These are phyloP conservation scores for Sarcophaga carnaria DNA, from an alignment of 2,888 invertebrate genomes.

Conservation along the genomic window DNA sequence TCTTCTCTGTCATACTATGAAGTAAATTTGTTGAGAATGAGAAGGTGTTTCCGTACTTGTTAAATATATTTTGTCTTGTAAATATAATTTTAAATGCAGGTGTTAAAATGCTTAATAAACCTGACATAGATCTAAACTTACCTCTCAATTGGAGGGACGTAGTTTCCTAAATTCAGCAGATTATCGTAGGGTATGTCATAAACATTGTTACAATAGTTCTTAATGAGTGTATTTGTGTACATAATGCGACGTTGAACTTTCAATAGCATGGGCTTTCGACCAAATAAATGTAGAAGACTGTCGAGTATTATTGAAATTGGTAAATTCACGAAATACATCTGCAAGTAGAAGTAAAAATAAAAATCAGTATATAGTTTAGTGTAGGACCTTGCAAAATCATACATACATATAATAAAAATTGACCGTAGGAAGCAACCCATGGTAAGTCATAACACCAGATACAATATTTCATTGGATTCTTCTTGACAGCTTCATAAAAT, in stretches of 20 bases:
- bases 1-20: no score
- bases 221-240: background rate
- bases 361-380: background rate
- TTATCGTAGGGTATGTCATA: no score
- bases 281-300: background rate
- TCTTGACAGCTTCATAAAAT: background rate
- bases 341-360: background rate
- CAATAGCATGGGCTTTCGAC: background rate
- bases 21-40: no score
- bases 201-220: no score
- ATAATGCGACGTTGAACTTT: slow-evolving; percentile 18
- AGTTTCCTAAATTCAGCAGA: no score
- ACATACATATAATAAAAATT: slow-evolving; percentile 24
- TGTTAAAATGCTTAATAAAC: no score
- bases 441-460: slow-evolving; percentile 31
- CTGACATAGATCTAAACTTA: no score
- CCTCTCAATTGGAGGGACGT: no score
- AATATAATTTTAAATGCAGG: no score
- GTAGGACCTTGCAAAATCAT: background rate
- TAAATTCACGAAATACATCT: slow-evolving; percentile 7
- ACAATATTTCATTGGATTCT: slow-evolving; percentile 47
- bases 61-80: no score
- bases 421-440: background rate
- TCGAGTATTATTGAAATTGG: slow-evolving; percentile 3
- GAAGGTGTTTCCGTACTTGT: no score